Conservation (phyloP, 2,888 invertebrate species). For the Pteria penguin region DNA sequence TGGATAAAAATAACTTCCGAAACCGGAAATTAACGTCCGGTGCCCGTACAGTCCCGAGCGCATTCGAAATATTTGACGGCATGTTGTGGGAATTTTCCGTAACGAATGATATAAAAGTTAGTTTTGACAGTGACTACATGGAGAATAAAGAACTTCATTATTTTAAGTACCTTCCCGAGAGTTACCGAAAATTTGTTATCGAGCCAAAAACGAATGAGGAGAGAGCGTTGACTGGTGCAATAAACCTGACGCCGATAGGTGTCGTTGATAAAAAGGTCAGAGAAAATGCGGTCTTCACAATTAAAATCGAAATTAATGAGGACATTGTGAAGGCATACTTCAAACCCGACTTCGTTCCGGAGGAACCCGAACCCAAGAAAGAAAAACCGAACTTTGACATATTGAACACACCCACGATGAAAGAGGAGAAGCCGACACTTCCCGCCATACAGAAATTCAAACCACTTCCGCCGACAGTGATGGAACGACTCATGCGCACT, state of each 20-base stretch:
- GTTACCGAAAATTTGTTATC: conserved; percentile 72
- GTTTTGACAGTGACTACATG: conserved; percentile 59
- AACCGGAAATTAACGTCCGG: conserved; percentile 35
- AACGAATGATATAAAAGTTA: conserved; percentile 60
- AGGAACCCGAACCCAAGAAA: conserved; percentile 66
- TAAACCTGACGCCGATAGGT: conserved; percentile 61
- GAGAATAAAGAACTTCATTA: conserved; percentile 66
- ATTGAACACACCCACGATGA: conserved; percentile 50
- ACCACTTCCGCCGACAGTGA: conserved; percentile 59
- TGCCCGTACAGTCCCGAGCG: conserved; percentile 45
- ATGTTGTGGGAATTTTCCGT: conserved; percentile 68
- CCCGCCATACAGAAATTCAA: conserved; percentile 58
- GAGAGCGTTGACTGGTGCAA: conserved; percentile 58
- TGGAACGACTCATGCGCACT: conserved; percentile 60
- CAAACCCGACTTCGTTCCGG: conserved; percentile 65
- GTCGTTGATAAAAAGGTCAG: conserved; percentile 49
- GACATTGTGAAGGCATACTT: conserved; percentile 68
- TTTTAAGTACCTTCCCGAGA: conserved; percentile 70
- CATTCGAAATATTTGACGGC: conserved; percentile 68
- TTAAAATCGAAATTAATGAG: conserved; percentile 67
- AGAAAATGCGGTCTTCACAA: conserved; percentile 59
- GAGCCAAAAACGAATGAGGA: conserved; percentile 70
- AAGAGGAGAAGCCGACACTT: conserved; percentile 54
- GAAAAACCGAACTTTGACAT: conserved; percentile 58
- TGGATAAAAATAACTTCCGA: conserved; percentile 42